Base-by-base conservation (phyloP, 2,113 vertebrate genomes). In the Pedetes capensis region DNA sequence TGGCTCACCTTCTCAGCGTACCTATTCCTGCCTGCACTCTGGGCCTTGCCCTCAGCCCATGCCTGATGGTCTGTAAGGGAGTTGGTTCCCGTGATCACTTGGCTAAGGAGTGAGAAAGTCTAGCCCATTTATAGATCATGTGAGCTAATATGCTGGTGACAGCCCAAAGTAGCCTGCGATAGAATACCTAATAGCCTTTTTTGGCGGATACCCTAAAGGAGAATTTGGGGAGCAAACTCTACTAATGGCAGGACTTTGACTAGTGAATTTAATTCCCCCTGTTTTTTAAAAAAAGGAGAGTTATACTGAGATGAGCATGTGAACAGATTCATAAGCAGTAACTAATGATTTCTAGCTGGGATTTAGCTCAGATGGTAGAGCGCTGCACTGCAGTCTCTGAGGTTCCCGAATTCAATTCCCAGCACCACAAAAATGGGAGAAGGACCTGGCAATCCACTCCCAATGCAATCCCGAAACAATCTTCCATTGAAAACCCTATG, bases 1-100 rank as follows among this genome's bases (percentile, higher is more conserved):
- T 3, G 25, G 53, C 68, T 49, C 25, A n/a, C n/a, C 13, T n/a
- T 27, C 42, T 47, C 16, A 42, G 83, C 1, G 1, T 13, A 10
- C 23, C 49, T 34, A 0, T 32, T 25, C 17, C 49, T 0, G 25
- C 7, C 51, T 12, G 20, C n/a, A 57, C 12, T 10, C 3, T 2
- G 47, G 32, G 27, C 34, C 25, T 87, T 69, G 42, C 42, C 37
- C n/a, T 51, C 23, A 37, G 9, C 25, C 49, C 68, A 17, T 25
- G 49, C 64, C 66, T 47, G 16, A 3, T 69, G 10, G 66, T 59
- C 42, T 53, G 44, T 2, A 32, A 13, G 68, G 44, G n/a, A 39
- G 23, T 29, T 29, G 16, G 27, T 44, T 87, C 32, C 49, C 44
- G 53, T n/a, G 20, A 29, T 42, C 79, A 53, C 63, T 13, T 68